Conservation (phyloP, 2,888 invertebrate species). For the Clepsis dumicolana region DNA sequence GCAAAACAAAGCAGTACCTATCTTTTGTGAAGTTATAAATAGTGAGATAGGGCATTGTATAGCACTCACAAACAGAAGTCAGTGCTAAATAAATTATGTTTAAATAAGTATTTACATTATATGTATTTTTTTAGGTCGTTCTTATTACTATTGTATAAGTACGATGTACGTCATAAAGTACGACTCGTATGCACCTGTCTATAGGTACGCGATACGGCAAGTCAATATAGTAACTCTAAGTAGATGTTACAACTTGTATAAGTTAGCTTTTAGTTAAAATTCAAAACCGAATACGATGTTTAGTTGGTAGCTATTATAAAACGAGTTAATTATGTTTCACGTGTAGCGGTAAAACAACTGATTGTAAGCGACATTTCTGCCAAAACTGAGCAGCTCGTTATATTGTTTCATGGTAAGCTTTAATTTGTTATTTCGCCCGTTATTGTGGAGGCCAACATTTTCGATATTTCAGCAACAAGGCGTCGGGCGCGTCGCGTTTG, state of each 20-base stretch:
- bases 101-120: too few species aligned
- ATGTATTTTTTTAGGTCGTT: too few species aligned
- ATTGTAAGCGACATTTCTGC: background rate
- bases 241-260: background rate
- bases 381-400: background rate
- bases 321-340: background rate
- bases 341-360: background rate
- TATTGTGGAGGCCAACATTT: background rate
- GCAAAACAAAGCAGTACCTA: too few species aligned
- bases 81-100: too few species aligned
- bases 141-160: too few species aligned
- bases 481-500: slow-evolving; percentile 5
- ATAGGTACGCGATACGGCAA: too few species aligned
- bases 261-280: background rate
- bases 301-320: background rate
- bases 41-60: too few species aligned
- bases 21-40: too few species aligned
- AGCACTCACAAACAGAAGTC: too few species aligned
- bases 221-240: too few species aligned
- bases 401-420: background rate
- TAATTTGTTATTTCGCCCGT: background rate
- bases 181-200: too few species aligned
- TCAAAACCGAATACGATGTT: background rate
- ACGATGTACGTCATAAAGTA: too few species aligned
- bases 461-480: slow-evolving; percentile 3